These are phyloP conservation scores for Anniella stebbinsi DNA, from an alignment of 2,797 vertebrate genomes.

Conservation along the genomic window DNA sequence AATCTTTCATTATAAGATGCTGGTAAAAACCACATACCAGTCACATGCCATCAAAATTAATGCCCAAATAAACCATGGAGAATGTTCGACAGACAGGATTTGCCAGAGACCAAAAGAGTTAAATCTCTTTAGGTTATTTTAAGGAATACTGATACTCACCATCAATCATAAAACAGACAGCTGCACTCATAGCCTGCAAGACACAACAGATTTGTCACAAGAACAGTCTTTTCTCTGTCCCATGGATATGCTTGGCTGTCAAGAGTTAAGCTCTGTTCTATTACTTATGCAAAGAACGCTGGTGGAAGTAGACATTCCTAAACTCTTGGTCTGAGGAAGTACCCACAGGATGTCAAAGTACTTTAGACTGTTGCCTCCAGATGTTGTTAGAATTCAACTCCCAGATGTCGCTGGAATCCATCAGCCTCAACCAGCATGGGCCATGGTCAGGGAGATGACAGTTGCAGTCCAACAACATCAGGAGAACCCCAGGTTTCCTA, in stretches of 20 bases:
- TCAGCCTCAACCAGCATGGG: background rate
- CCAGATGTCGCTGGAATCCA: background rate
- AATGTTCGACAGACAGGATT: slow-evolving; percentile 8
- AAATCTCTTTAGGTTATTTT: background rate
- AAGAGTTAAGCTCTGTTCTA: background rate
- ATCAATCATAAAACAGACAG: slow-evolving; percentile 97
- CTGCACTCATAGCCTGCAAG: slow-evolving; percentile 96
- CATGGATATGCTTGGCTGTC: background rate
- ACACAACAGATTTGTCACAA: slow-evolving; percentile 55
- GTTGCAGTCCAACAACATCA: background rate
- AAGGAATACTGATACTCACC: slow-evolving; percentile 82
- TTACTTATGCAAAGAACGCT: background rate
- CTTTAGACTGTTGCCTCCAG: background rate
- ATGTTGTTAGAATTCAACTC: background rate
- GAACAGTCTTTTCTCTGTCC: background rate
- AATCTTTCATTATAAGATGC: background rate
- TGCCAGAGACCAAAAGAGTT: background rate
- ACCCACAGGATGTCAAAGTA: background rate
- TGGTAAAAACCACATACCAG: background rate
- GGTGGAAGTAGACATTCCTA: background rate
- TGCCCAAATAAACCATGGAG: background rate
- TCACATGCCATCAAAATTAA: background rate
- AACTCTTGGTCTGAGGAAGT: background rate
- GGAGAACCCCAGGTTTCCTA: too few relatives aligned
- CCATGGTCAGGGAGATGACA: too few relatives aligned